These are phyloP conservation scores for Rattus norvegicus DNA, from an alignment of 2,113 vertebrate species.

Conservation along the genomic window DNA sequence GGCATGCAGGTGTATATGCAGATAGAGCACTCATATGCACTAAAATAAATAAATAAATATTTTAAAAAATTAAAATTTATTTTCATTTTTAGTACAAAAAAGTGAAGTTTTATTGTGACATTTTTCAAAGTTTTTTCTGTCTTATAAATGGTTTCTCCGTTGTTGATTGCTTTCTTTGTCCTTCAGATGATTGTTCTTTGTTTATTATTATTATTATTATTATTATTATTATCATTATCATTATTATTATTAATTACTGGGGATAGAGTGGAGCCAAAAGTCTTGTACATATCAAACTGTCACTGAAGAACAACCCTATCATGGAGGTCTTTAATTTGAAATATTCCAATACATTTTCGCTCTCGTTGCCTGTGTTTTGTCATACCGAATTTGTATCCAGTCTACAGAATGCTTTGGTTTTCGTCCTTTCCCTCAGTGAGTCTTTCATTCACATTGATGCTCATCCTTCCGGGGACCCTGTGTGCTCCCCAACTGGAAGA, in stretches of 20 bases:
- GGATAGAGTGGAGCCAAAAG: background rate
- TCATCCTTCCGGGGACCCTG: rapidly evolving
- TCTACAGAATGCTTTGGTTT: background rate
- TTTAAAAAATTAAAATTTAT: background rate
- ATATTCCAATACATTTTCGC: background rate
- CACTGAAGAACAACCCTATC: background rate
- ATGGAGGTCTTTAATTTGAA: background rate
- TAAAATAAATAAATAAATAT: no score
- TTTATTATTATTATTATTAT: no score
- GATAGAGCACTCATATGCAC: no score
- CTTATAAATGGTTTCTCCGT: background rate
- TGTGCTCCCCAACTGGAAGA: rapidly evolving
- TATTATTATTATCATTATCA: background rate
- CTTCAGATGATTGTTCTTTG: background rate
- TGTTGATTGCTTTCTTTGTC: background rate
- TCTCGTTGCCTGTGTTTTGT: background rate
- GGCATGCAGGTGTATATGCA: no score
- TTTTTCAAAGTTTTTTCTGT: background rate
- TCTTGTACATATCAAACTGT: background rate
- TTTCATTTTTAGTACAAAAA: background rate
- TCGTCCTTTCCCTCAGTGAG: background rate
- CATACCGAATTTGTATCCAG: background rate
- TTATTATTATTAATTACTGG: background rate
- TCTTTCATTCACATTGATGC: background rate
- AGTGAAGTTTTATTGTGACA: background rate